Conservation (phyloP, 2,888 invertebrate genomes). For the Endotricha flammealis region DNA sequence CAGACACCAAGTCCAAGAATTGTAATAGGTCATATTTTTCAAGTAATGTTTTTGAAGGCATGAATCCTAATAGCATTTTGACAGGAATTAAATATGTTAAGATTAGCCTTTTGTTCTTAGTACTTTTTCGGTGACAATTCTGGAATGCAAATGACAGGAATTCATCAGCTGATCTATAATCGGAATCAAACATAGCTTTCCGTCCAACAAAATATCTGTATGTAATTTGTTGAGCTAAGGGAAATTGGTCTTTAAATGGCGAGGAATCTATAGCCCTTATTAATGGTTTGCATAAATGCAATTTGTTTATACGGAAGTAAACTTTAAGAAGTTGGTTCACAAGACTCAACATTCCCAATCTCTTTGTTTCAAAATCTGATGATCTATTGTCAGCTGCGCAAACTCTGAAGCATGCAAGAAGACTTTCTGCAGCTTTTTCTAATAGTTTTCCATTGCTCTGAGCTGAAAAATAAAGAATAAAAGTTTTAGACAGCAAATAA, state of each 20-base stretch:
- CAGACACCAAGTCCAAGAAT: constrained; percentile 92
- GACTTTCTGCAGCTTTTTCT: constrained; percentile 95
- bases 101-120: constrained; percentile 93
- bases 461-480: constrained; percentile 39
- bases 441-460: constrained; percentile 83
- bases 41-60: constrained; percentile 90
- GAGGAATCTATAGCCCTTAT: constrained; percentile 98
- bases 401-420: constrained; percentile 95
- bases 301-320: constrained; percentile 94
- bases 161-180: constrained; percentile 95
- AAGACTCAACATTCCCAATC: constrained; percentile 96
- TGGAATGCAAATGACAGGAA: constrained; percentile 95
- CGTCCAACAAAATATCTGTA: constrained; percentile 98
- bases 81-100: constrained; percentile 97
- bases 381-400: constrained; percentile 97
- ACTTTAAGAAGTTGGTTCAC: constrained; percentile 98
- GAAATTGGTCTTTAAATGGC: constrained; percentile 92
- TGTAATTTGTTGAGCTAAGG: constrained; percentile 95
- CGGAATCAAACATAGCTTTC: constrained; percentile 99
- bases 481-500: too few species aligned
- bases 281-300: constrained; percentile 94
- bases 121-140: constrained; percentile 88
- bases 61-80: constrained; percentile 96
- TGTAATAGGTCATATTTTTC: constrained; percentile 94
- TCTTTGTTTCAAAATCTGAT: constrained; percentile 93